These are phyloP conservation scores for Malacosoma neustria DNA, from an alignment of 2,888 invertebrate genomes.

Conservation along the genomic window DNA sequence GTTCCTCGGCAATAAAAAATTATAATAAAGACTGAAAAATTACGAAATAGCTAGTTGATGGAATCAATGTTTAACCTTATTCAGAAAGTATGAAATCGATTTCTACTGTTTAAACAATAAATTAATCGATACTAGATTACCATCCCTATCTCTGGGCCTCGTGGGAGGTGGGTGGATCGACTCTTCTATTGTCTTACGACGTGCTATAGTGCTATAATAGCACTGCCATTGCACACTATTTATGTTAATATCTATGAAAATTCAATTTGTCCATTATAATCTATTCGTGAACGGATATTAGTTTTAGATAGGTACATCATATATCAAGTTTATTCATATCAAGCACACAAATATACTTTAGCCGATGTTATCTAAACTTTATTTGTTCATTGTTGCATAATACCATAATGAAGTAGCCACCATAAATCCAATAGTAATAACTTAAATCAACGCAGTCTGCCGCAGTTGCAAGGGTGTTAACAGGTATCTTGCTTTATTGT, in stretches of 20 bases:
- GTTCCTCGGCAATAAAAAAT: no score
- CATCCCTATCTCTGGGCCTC: no score
- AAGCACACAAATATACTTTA: background rate
- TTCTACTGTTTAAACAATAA: no score
- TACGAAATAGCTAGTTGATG: no score
- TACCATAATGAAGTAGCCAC: no score
- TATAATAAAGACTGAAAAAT: no score
- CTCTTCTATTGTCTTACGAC: slow-evolving; percentile 64
- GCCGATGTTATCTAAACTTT: background rate
- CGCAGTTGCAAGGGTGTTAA: slow-evolving; percentile 37
- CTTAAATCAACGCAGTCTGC: no score
- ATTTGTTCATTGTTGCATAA: background rate
- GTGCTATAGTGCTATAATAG: slow-evolving; percentile 64
- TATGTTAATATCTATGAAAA: slow-evolving; percentile 67
- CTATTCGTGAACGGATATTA: slow-evolving; percentile 53
- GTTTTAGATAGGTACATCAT: no score
- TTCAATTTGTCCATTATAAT: slow-evolving; percentile 65
- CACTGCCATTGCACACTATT: slow-evolving; percentile 64
- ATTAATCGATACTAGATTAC: no score
- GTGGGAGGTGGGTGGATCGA: slow-evolving; percentile 64
- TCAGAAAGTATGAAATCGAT: no score
- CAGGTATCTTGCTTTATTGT: slow-evolving; percentile 61
- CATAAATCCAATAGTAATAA: no score
- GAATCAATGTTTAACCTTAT: no score
- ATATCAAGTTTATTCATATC: slow-evolving; percentile 36